Evolutionary conservation across 2,113 vertebrate genomes (phyloP).

Genomic region (Budorcas taxicolor): DNA sequence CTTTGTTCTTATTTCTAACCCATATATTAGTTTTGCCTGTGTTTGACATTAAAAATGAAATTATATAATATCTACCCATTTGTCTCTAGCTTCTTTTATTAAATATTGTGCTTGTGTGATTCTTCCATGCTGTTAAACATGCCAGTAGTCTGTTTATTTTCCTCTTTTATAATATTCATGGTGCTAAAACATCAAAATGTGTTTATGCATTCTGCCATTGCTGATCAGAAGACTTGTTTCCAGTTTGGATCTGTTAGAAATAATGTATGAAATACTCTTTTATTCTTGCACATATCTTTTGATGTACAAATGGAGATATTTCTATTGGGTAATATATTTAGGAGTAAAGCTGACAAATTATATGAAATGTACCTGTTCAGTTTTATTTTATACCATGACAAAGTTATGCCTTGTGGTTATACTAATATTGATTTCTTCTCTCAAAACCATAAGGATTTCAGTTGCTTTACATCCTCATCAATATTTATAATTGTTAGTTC

Average conservation of each 20-base stretch:
- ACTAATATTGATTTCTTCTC: neutral
- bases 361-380: neutral
- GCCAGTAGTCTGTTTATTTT: neutral
- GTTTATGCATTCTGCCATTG: neutral
- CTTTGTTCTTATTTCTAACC: neutral
- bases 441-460: neutral
- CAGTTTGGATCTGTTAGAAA: neutral
- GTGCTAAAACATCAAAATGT: neutral
- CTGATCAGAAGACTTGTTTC: neutral
- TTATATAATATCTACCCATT: neutral
- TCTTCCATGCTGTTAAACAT: neutral
- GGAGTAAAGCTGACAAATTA: neutral
- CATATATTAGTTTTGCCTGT: neutral
- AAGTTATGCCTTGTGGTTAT: neutral
- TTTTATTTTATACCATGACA: neutral
- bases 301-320: neutral
- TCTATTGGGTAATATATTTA: neutral
- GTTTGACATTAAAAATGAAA: neutral
- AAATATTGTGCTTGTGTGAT: neutral
- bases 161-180: neutral
- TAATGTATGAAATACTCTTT: neutral
- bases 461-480: neutral
- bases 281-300: neutral
- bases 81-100: neutral
- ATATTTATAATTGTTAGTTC: neutral